Conservation (phyloP, 2,888 invertebrate species). For the Thymelicus acteon region DNA sequence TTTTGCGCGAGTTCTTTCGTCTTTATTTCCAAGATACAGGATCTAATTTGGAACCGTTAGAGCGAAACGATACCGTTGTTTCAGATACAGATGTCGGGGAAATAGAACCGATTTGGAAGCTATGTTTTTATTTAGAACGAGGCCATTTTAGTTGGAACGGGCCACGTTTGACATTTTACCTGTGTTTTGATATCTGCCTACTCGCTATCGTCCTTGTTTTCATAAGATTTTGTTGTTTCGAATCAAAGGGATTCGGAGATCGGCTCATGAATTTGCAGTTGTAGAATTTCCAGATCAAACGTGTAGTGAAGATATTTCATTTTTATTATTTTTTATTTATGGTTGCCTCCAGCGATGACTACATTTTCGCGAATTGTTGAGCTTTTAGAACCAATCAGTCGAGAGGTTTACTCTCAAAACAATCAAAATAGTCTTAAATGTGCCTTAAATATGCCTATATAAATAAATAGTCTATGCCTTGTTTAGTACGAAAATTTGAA, state of each 20-base stretch:
- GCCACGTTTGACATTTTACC: slow-evolving; percentile 72
- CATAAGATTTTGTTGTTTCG: slow-evolving; percentile 36
- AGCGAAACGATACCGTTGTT: slow-evolving; percentile 45
- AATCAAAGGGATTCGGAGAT: slow-evolving; percentile 10
- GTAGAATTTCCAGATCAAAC: neutral
- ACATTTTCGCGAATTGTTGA: too few relatives aligned
- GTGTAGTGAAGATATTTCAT: neutral
- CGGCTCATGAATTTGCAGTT: slow-evolving; percentile 21
- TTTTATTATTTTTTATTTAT: neutral
- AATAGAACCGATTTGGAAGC: slow-evolving; percentile 79
- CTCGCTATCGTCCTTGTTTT: slow-evolving; percentile 41
- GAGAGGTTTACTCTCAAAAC: too few relatives aligned
- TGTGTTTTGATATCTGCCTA: slow-evolving; percentile 72
- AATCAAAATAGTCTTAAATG: too few relatives aligned
- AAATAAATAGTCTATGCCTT: too few relatives aligned
- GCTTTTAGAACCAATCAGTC: too few relatives aligned
- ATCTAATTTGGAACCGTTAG: slow-evolving; percentile 43
- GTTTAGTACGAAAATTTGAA: too few relatives aligned
- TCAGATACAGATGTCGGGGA: slow-evolving; percentile 69
- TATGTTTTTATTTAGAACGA: slow-evolving; percentile 83
- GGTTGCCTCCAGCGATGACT: too few relatives aligned
- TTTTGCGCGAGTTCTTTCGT: slow-evolving; percentile 20
- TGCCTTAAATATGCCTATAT: too few relatives aligned
- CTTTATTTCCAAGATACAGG: slow-evolving; percentile 49
- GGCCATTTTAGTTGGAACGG: slow-evolving; percentile 66